Evolutionary conservation across 2,797 vertebrate genomes (phyloP), one percentile per base, ranked within the genome.

Genomic region (Chaetodon trifasciatus): DNA sequence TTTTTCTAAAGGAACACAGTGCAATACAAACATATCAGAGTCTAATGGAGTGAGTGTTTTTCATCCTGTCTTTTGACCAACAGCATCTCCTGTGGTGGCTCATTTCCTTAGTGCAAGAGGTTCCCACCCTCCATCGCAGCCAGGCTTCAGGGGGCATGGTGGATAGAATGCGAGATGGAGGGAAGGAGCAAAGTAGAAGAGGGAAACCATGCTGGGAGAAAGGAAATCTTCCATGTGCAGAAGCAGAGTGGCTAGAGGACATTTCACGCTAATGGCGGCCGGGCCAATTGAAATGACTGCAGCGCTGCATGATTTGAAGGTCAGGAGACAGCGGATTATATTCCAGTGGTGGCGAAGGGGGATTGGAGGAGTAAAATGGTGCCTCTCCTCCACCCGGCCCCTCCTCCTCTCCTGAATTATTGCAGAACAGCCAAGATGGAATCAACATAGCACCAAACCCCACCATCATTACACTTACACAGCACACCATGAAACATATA

Each of bases 321-420:
- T 96, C 95, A 96, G 94, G 92, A 96, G 95, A 96, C 94, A 95
- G 94, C 90, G 86, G 94, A 96, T 96, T 95, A 96, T 95, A 95
- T 95, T 95, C 95, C 91, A 91, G 90, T 87, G 88, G 89, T 93
- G 91, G 90, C 65, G 91, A 92, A 89, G 90, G 88, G 90, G 92
- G 91, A 93, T 91, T 93, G 92, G 92, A 94, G 82, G 90, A 92
- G 87, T 90, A 91, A 94, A 94, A 94, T 92, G 90, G 88, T 89
- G 90, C 82, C 89, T 83, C 75, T 82, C 88, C 75, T 81, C 79
- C 84, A 74, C 64, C 72, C 85, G 50, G 57, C 88, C 90, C 78
- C 77, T 62, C 87, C 77, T 86, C 74, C 77, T 62, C 87, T 90
- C 67, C 84, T 89, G 88, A 92, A 92, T 93, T 93, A 94, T 94